Percentiles rank a stretch among this genome's conserved stretches.
phyloP scores from a whole-genome alignment of 2,797 vertebrate species.

The Morus bassanus region DNA sequence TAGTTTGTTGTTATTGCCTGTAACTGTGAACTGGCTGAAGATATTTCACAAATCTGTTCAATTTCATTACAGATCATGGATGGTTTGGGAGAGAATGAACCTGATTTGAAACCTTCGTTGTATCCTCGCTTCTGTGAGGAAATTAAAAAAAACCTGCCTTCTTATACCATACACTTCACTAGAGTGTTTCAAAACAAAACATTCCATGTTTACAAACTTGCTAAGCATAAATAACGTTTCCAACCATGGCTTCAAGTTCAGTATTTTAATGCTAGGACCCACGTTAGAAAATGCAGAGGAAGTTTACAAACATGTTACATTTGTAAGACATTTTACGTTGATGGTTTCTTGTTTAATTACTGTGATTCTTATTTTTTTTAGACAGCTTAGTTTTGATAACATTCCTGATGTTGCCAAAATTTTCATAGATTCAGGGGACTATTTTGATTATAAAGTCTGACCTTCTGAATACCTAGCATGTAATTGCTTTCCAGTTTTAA shows the following conservation, averaged over 20 bases:
- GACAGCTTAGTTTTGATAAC: constrained; percentile 14
- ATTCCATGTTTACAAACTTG: constrained; percentile 91
- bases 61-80: constrained; percentile 87
- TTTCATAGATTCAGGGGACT: not conserved
- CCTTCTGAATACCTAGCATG: not conserved
- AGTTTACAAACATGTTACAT: constrained; percentile 39
- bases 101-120: constrained; percentile 80
- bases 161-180: constrained; percentile 82
- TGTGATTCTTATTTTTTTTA: not conserved
- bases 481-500: not conserved
- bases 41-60: not conserved
- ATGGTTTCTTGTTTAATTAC: constrained; percentile 13
- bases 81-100: constrained; percentile 87
- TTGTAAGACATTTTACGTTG: not conserved
- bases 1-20: not conserved
- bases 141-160: constrained; percentile 80
- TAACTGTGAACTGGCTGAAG: not conserved
- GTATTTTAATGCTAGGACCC: not conserved
- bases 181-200: constrained; percentile 94
- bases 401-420: not conserved
- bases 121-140: constrained; percentile 92
- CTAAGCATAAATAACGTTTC: constrained; percentile 56
- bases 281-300: not conserved
- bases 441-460: not conserved
- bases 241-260: not conserved